Evolutionary conservation across 1,140 invertebrate species (phyloP).

Genomic region (Drosophila simulans): DNA sequence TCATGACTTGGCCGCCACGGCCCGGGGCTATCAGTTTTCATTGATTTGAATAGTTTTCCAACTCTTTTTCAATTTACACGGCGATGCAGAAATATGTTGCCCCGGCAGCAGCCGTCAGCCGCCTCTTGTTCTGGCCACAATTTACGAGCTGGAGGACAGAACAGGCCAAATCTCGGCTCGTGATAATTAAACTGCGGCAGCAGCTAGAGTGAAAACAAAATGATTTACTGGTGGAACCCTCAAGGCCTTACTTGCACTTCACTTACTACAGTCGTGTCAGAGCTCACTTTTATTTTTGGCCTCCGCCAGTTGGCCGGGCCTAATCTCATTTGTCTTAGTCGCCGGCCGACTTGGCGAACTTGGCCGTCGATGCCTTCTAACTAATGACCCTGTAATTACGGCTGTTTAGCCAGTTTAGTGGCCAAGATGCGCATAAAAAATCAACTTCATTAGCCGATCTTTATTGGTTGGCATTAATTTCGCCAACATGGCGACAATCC

Average conservation of each 20-base stretch:
- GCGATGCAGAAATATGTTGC: constrained; percentile 42
- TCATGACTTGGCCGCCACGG: constrained; percentile 60
- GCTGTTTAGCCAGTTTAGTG: constrained; percentile 19
- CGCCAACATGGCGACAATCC: constrained; percentile 2
- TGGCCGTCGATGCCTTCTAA: constrained; percentile 17
- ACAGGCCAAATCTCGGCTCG: constrained; percentile 66
- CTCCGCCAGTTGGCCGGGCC: not conserved
- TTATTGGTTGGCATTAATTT: constrained; percentile 25
- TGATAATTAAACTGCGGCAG: constrained; percentile 76
- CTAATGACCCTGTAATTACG: constrained; percentile 46
- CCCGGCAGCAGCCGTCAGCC: constrained; percentile 51
- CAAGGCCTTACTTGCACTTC: constrained; percentile 21
- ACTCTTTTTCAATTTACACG: constrained; percentile 69
- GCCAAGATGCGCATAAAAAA: not conserved
- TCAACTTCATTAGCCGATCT: constrained; percentile 7
- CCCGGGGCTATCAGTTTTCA: constrained; percentile 75
- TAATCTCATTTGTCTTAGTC: constrained; percentile 50
- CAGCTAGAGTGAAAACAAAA: constrained; percentile 69
- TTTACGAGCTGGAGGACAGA: constrained; percentile 67
- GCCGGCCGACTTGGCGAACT: not conserved
- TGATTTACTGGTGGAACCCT: constrained; percentile 60
- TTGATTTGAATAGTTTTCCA: constrained; percentile 76
- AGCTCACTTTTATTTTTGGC: constrained; percentile 47
- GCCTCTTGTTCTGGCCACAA: constrained; percentile 62
- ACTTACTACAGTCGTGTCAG: constrained; percentile 25